Percentiles rank a stretch among this genome's conserved stretches.
phyloP scores from a whole-genome alignment of 1,140 invertebrate species.

The Hyposmocoma kahamanoa region DNA sequence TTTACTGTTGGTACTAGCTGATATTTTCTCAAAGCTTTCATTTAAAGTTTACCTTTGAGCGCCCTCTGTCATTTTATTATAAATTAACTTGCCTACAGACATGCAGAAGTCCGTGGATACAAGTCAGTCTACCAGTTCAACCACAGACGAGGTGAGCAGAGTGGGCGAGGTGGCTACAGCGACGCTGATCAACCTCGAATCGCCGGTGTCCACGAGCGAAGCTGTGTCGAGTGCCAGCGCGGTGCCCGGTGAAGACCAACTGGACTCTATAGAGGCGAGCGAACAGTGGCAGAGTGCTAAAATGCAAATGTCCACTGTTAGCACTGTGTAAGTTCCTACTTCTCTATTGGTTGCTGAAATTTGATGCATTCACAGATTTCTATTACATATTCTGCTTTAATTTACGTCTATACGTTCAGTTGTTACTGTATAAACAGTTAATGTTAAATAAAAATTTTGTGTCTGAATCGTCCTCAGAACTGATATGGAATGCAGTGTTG shows the following conservation, averaged over 20 bases:
- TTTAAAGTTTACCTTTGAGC: too few relatives aligned
- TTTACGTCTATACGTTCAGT: too few relatives aligned
- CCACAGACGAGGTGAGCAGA: conserved; percentile 37
- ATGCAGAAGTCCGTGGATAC: conserved; percentile 53
- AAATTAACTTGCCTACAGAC: conserved; percentile 31
- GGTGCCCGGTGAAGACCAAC: conserved; percentile 38
- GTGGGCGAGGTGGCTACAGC: conserved; percentile 48
- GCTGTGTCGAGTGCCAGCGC: conserved; percentile 7
- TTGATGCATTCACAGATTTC: too few relatives aligned
- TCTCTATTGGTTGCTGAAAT: too few relatives aligned
- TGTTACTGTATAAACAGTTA: too few relatives aligned
- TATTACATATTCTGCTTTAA: too few relatives aligned
- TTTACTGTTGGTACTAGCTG: too few relatives aligned
- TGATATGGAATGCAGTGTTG: conserved; percentile 66
- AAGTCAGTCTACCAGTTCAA: conserved; percentile 53
- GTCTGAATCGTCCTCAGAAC: conserved; percentile 44
- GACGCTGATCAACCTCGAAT: conserved; percentile 55
- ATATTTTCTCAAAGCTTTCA: too few relatives aligned
- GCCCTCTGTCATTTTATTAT: too few relatives aligned
- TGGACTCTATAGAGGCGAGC: conserved; percentile 59
- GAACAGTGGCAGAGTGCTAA: conserved; percentile 45
- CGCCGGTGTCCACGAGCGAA: conserved; percentile 40
- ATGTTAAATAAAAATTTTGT: not conserved
- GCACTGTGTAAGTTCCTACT: conserved; percentile 57
- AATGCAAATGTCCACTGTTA: conserved; percentile 48